Evolutionary conservation across 2,113 vertebrate species (phyloP).

Genomic region (Oriolus oriolus): DNA sequence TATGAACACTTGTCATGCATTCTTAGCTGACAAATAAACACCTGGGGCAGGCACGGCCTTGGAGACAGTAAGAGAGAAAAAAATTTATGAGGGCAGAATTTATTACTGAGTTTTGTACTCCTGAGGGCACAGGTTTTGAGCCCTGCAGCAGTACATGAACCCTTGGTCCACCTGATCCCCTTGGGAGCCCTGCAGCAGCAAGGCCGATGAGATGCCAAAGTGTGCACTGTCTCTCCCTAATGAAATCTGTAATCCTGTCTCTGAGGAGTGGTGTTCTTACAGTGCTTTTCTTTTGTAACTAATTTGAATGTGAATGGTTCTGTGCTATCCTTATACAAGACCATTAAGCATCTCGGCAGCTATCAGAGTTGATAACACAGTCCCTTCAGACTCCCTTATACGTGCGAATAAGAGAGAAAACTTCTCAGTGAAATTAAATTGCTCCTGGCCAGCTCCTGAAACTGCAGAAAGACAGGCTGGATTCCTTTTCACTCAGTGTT

Average conservation of each 20-base stretch:
- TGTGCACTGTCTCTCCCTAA: neutral
- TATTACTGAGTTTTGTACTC: neutral
- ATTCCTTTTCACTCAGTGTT: neutral
- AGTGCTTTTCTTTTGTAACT: neutral
- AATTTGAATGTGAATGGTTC: neutral
- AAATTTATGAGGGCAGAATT: neutral
- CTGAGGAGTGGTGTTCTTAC: neutral
- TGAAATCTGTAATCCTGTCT: neutral
- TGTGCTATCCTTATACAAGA: neutral
- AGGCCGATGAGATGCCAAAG: fast-evolving
- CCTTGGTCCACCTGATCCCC: neutral
- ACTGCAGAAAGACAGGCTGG: neutral
- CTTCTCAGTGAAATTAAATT: neutral
- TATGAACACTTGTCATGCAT: neutral
- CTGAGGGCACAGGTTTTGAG: neutral
- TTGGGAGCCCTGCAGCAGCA: neutral
- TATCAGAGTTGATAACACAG: neutral
- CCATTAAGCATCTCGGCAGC: neutral
- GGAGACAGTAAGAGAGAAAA: neutral
- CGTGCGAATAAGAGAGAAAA: neutral
- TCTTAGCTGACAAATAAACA: neutral
- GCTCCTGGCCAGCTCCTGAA: fast-evolving
- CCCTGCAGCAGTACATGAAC: neutral
- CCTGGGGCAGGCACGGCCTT: neutral
- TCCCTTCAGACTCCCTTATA: neutral